These are phyloP conservation scores for Lophotis ruficrista DNA, from an alignment of 2,113 vertebrate species.

Conservation along the genomic window DNA sequence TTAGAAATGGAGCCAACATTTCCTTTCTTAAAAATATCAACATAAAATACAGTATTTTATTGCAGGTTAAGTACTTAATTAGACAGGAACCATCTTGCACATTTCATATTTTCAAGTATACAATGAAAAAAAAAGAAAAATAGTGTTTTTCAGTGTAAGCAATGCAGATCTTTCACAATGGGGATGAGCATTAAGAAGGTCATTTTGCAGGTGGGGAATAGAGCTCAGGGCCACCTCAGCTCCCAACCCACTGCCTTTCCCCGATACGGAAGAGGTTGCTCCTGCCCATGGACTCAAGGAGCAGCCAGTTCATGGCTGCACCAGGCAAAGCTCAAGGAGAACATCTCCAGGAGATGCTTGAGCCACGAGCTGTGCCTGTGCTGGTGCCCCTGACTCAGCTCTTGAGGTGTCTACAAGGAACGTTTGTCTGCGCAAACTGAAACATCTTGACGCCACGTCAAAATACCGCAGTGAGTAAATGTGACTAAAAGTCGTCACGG, in stretches of 20 bases:
- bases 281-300: background rate
- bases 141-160: background rate
- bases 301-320: background rate
- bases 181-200: background rate
- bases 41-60: background rate
- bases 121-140: background rate
- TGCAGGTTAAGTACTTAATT: constrained; percentile 45
- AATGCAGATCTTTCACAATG: rapidly evolving
- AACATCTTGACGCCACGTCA: background rate
- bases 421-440: rapidly evolving
- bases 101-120: background rate
- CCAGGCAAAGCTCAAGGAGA: background rate
- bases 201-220: background rate
- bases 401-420: background rate
- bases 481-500: background rate
- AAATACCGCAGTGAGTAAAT: background rate
- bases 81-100: constrained; percentile 7
- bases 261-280: background rate
- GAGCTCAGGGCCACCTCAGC: background rate
- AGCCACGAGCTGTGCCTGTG: background rate
- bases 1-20: background rate
- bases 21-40: background rate
- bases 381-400: background rate
- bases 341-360: background rate
- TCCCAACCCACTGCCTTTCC: background rate